Evolutionary conservation across 2,797 vertebrate genomes (phyloP), one percentile per base, ranked within the genome.

Genomic region (Serranus cabrilla): DNA sequence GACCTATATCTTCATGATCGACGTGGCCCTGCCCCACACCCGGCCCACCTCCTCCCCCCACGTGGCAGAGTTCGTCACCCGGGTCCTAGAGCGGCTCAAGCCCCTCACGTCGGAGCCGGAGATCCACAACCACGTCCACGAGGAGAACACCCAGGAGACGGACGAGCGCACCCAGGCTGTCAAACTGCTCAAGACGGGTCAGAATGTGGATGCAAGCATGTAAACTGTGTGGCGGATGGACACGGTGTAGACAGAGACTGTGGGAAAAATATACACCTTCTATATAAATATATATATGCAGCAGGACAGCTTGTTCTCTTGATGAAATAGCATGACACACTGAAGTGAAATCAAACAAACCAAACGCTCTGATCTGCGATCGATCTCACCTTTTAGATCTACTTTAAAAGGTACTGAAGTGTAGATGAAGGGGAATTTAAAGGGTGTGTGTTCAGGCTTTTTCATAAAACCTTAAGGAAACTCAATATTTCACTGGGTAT

Each of bases 1-100:
- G 95, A 98, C 98, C 71, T 99, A 98, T 92, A 97, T 99, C 95
- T 99, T 99, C 90, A 99, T 99, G 97, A 97, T 99, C 65, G 98
- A 99, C 92, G 96, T 99, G 91, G 95, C 93, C 58, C 96, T 99
- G 94, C 98, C 97, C 88, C 96, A 97, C 89, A 97, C 97, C 10
- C 91, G 77, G 63, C 95, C 96, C 89, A 99, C 98, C 64, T 94
- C 95, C 82, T 99, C 97, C 69, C 98, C 98, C 85, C 97, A 92
- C 81, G 95, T 98, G 89, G 95, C 96, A 61, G 96, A 98, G 76
- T 99, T 99, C 79, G 96, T 97, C 67, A 90, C 93, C 60, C 95
- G 97, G 74, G 94, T 99, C 88, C 91, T 99, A 78, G 93, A 94
- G 85, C 93, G 94, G 74, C 95, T 99, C 68, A 97, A 97, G 92